These are phyloP conservation scores for Leptinotarsa undecemlineata DNA, from an alignment of 1,140 invertebrate genomes.

Conservation along the genomic window DNA sequence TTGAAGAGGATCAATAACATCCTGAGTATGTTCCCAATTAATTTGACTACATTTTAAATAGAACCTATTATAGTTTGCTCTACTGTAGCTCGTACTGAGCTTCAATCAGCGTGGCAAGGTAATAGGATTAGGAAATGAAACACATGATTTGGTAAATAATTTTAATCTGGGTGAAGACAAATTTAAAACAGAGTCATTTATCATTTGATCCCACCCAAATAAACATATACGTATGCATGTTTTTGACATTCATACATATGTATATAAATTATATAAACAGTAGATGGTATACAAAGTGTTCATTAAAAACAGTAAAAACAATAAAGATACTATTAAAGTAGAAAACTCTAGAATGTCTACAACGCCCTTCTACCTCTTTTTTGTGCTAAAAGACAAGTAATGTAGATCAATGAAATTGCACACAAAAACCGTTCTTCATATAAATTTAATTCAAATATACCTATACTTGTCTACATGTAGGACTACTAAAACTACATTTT, in stretches of 20 bases:
- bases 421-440: constrained; percentile 16
- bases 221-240: constrained; percentile 8
- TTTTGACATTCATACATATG: constrained; percentile 17
- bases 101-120: not conserved
- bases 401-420: constrained; percentile 12
- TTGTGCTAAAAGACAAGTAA: constrained; percentile 18
- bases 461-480: constrained; percentile 33
- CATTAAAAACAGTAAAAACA: constrained; percentile 36
- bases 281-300: constrained; percentile 46
- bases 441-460: not conserved
- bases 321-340: constrained; percentile 23
- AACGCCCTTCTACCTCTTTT: constrained; percentile 29
- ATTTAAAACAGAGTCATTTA: not conserved
- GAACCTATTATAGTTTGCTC: no score
- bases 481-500: constrained; percentile 21
- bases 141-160: not conserved
- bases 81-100: no score
- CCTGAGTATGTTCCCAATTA: no score
- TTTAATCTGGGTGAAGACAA: constrained; percentile 12
- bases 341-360: constrained; percentile 31
- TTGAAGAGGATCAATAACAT: no score
- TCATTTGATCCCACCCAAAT: constrained; percentile 6
- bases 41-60: no score
- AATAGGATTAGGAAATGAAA: not conserved
- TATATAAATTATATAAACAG: constrained; percentile 43